Evolutionary conservation across 2,113 vertebrate species (phyloP), one percentile per base, ranked within the genome.

Genomic region (Larimichthys polyactis): DNA sequence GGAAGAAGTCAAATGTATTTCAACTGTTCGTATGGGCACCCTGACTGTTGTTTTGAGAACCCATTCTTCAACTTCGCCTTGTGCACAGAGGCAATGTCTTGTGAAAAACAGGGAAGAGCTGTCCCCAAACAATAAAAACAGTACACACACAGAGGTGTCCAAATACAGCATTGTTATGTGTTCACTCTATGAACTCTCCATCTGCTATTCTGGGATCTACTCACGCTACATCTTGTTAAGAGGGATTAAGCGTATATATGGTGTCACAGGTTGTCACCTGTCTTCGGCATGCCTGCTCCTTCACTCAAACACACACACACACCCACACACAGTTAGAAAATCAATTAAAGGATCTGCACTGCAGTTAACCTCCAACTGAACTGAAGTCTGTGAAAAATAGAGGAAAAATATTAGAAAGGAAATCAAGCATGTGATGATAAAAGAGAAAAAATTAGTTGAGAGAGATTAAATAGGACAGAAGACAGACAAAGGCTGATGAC

Each of bases 201-300:
- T 40, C 1, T 11, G 54, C 48, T 91, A 89, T 88, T 88, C 82
- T 77, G 52, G 84, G 69, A 65, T 49, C 52, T 20, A 75, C 69
- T 68, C 72, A 54, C 71, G 15, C 40, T 16, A 71, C 81, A 90
- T 87, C 91, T 75, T n/a, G 27, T 92, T 92, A 93, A 78, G 70
- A 66, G 44, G 70, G 92, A 93, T 94, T 90, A 92, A 49, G 78
- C n/a, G 55, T 82, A 91, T 80, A 71, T 91, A 80, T 57, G 75
- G 59, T 16, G 59, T 69, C 66, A 52, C 17, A n/a, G 3, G 51
- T 4, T 14, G 59, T 54, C 75, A 78, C 5, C 59, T 84, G 84
- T 79, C 81, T 73, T 62, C 9, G 0, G 27, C 27, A 49, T 5
- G 48, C 65, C 59, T 36, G 32, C 65, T 57, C 40, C 32, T 36